Conservation (phyloP, 2,888 invertebrate species). For the Nowickia ferox region DNA sequence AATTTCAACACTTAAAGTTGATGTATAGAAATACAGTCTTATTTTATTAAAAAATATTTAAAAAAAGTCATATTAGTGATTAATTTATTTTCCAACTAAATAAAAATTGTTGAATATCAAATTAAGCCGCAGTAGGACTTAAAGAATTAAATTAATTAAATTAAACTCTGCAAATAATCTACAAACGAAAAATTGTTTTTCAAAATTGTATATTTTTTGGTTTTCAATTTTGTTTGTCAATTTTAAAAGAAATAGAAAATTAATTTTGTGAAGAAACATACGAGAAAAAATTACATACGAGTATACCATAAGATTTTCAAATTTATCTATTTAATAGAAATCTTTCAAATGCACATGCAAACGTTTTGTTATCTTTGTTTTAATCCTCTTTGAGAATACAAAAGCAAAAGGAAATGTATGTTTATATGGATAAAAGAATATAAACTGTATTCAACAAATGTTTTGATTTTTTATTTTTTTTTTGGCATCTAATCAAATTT, state of each 20-base stretch:
- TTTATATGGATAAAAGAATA: background rate
- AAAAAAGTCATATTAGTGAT: too few species aligned
- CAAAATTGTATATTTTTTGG: background rate
- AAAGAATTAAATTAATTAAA: background rate
- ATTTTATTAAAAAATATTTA: too few species aligned
- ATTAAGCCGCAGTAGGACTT: background rate
- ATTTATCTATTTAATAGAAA: conserved; percentile 13
- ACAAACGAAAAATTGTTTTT: conserved; percentile 6
- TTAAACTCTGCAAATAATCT: conserved; percentile 20
- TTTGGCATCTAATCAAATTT: conserved; percentile 51
- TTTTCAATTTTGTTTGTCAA: conserved; percentile 31
- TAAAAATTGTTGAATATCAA: background rate
- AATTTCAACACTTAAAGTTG: too few species aligned
- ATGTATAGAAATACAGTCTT: too few species aligned
- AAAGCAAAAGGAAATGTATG: background rate
- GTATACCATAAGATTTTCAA: background rate
- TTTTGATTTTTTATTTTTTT: conserved; percentile 10
- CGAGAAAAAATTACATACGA: conserved; percentile 4
- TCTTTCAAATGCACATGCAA: background rate
- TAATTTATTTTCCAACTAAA: too few species aligned
- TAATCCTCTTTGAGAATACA: conserved; percentile 25
- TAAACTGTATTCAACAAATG: conserved; percentile 5
- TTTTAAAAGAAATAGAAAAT: conserved; percentile 13
- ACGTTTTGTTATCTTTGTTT: conserved; percentile 31
- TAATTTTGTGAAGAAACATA: background rate